Percentiles rank a stretch among this genome's conserved stretches.
Conservation (phyloP, 2,797 vertebrate genomes). For the Characodon lateralis region DNA sequence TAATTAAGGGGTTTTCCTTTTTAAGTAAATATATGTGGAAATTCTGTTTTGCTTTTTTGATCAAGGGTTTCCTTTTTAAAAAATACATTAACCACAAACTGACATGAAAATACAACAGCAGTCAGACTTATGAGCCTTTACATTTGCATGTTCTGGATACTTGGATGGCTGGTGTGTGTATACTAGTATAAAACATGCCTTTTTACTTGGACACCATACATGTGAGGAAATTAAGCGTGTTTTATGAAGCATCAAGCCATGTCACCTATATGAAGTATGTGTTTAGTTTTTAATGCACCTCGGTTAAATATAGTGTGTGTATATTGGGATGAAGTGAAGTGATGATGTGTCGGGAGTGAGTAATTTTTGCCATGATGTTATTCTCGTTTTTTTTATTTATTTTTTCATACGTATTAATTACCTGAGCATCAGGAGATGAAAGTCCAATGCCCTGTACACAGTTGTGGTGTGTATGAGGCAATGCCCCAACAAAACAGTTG, state of each 20-base stretch:
- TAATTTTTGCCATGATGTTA: not conserved
- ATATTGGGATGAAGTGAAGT: not conserved
- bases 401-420: not conserved
- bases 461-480: too few species aligned
- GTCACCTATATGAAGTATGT: not conserved
- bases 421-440: not conserved
- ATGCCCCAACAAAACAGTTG: not conserved
- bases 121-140: too few species aligned
- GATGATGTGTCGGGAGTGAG: not conserved
- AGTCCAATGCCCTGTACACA: not conserved
- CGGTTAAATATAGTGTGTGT: not conserved
- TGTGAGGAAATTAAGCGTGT: not conserved
- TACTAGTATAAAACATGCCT: not conserved
- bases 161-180: not conserved
- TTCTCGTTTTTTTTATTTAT: not conserved
- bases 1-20: not conserved
- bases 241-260: not conserved
- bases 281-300: not conserved
- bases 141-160: not conserved
- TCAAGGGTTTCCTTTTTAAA: too few species aligned
- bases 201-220: not conserved
- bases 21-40: not conserved
- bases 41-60: not conserved
- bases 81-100: too few species aligned
- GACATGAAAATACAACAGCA: too few species aligned